phyloP scores from a whole-genome alignment of 2,888 invertebrate genomes.

The Morpho deidamia region DNA sequence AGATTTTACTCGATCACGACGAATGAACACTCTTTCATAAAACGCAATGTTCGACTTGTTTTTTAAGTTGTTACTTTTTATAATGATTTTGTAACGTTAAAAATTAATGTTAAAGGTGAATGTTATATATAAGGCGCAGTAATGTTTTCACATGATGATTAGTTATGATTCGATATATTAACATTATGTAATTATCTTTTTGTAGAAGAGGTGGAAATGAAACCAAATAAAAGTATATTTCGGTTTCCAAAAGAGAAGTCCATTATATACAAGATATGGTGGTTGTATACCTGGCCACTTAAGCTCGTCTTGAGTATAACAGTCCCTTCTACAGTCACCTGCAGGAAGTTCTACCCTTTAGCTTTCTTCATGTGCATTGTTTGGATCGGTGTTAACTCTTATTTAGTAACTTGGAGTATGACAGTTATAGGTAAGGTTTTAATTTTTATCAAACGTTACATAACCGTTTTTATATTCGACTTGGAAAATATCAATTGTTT shows the following conservation, averaged over 20 bases:
- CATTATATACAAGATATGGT: constrained; percentile 71
- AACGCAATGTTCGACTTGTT: too few relatives aligned
- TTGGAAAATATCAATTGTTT: too few relatives aligned
- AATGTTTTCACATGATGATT: too few relatives aligned
- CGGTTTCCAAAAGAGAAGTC: constrained; percentile 57
- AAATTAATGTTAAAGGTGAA: too few relatives aligned
- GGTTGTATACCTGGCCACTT: constrained; percentile 85
- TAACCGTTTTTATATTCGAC: too few relatives aligned
- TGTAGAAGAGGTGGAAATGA: constrained; percentile 26
- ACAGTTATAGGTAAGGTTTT: constrained; percentile 84
- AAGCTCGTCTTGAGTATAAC: constrained; percentile 81
- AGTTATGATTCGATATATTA: too few relatives aligned
- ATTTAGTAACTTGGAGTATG: constrained; percentile 95
- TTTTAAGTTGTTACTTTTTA: too few relatives aligned
- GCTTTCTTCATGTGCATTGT: constrained; percentile 92
- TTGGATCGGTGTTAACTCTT: constrained; percentile 92
- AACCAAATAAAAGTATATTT: constrained; percentile 56
- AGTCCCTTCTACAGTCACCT: constrained; percentile 83
- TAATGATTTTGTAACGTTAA: too few relatives aligned
- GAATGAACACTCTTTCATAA: too few relatives aligned
- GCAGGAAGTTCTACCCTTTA: constrained; percentile 82
- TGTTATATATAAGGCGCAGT: too few relatives aligned
- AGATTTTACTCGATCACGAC: too few relatives aligned
- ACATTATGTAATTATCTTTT: not conserved
- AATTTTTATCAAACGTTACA: not conserved